Conservation (phyloP, 2,113 vertebrate genomes). For the Pholis gunnellus region DNA sequence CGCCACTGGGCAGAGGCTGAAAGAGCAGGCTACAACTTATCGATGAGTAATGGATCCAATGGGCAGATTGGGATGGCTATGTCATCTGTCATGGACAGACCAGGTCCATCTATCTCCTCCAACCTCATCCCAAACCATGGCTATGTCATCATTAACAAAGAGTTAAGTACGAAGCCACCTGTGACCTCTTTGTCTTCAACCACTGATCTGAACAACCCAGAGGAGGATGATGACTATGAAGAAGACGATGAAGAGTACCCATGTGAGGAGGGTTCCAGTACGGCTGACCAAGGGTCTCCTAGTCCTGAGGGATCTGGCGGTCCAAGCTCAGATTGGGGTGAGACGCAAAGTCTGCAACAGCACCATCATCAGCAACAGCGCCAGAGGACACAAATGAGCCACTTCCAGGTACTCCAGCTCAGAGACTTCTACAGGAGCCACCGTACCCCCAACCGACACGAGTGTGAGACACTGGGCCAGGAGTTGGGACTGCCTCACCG, state of each 20-base stretch:
- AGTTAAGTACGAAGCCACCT: slow-evolving; percentile 78
- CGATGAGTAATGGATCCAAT: slow-evolving; percentile 88
- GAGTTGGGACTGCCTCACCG: slow-evolving; percentile 97
- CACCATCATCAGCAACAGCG: slow-evolving; percentile 88
- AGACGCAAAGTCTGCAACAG: slow-evolving; percentile 87
- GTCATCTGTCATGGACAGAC: slow-evolving; percentile 66
- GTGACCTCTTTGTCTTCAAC: slow-evolving; percentile 87
- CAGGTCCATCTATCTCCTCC: slow-evolving; percentile 73
- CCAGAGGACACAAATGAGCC: slow-evolving; percentile 86
- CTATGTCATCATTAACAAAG: slow-evolving; percentile 63
- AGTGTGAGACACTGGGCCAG: slow-evolving; percentile 95
- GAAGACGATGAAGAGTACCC: slow-evolving; percentile 95
- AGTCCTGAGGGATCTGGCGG: slow-evolving; percentile 93
- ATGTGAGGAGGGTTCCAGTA: slow-evolving; percentile 92
- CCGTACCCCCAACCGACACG: slow-evolving; percentile 92
- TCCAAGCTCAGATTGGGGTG: slow-evolving; percentile 89
- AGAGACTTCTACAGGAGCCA: slow-evolving; percentile 81
- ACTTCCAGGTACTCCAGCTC: slow-evolving; percentile 87
- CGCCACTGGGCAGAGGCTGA: slow-evolving; percentile 98
- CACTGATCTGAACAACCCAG: slow-evolving; percentile 90
- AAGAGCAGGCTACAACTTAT: slow-evolving; percentile 93
- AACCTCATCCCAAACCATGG: slow-evolving; percentile 54
- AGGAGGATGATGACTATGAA: slow-evolving; percentile 94
- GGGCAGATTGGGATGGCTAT: slow-evolving; percentile 83
- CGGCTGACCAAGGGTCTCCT: slow-evolving; percentile 93